Percentiles rank a stretch among this genome's conserved stretches.
phyloP scores from a whole-genome alignment of 2,113 vertebrate genomes.

The Pluvianellus socialis region DNA sequence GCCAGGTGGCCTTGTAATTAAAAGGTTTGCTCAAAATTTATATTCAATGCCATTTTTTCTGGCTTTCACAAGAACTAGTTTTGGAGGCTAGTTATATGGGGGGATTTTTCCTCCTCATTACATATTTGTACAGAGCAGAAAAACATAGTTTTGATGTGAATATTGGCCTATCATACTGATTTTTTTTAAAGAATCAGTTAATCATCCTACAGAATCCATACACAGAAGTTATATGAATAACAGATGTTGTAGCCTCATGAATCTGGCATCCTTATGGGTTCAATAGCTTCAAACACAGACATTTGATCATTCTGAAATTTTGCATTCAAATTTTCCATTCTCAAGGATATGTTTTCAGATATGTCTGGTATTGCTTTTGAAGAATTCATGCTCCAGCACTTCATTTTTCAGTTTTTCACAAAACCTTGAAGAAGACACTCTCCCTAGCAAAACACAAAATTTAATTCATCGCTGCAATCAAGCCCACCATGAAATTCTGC shows the following conservation, averaged over 20 bases:
- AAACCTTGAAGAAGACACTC: neutral
- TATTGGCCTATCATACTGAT: neutral
- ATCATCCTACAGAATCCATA: slow-evolving; percentile 36
- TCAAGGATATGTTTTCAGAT: slow-evolving; percentile 10
- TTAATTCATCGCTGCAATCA: neutral
- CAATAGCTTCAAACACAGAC: slow-evolving; percentile 19
- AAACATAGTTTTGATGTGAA: neutral
- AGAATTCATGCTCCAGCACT: neutral
- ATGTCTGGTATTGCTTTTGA: neutral
- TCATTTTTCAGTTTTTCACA: neutral
- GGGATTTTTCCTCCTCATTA: slow-evolving; percentile 17
- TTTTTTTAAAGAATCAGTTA: slow-evolving; percentile 3
- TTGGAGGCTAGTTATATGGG: neutral
- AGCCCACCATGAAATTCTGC: neutral
- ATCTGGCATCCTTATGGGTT: slow-evolving; percentile 23
- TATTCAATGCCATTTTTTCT: neutral
- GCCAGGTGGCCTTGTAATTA: neutral
- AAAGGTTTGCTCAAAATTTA: neutral
- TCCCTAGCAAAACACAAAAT: neutral
- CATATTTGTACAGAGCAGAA: neutral
- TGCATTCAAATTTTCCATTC: slow-evolving; percentile 6
- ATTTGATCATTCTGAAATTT: slow-evolving; percentile 48
- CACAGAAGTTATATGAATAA: slow-evolving; percentile 4
- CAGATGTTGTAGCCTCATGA: slow-evolving; percentile 35
- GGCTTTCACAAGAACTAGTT: neutral